phyloP scores from a whole-genome alignment of 2,113 vertebrate species.

The Calyptomena viridis region DNA sequence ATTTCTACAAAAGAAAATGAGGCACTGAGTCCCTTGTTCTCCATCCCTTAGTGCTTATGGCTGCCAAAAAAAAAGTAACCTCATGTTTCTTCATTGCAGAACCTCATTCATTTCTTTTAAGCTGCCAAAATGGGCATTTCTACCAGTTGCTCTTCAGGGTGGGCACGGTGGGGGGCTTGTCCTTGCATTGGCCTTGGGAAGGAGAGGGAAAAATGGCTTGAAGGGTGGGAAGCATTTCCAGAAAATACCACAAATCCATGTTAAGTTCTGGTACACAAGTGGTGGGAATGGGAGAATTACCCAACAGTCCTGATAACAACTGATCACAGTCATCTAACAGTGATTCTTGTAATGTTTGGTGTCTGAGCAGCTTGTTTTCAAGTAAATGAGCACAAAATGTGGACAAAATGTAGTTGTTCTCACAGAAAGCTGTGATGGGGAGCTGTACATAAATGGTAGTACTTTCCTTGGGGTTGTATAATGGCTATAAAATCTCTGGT shows the following conservation, averaged over 20 bases:
- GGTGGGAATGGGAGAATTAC: not conserved
- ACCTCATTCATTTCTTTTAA: not conserved
- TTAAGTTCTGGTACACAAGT: not conserved
- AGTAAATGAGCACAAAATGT: not conserved
- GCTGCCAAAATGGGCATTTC: not conserved
- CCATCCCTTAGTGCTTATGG: not conserved
- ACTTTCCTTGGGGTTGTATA: not conserved
- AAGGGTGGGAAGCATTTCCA: not conserved
- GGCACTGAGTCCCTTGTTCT: not conserved
- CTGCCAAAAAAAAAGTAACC: not conserved
- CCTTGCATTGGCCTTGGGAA: not conserved
- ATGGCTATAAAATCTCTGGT: not conserved
- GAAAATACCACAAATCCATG: not conserved
- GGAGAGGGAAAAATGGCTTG: not conserved
- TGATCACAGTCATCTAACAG: rapidly evolving
- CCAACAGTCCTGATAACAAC: not conserved
- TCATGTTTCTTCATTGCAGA: not conserved
- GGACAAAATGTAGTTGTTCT: not conserved
- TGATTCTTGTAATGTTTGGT: not conserved
- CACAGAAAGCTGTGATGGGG: not conserved
- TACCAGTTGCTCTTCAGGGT: no score
- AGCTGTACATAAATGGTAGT: not conserved
- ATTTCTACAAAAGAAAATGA: no score
- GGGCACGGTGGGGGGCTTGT: not conserved
- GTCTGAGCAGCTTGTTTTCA: not conserved